phyloP scores from a whole-genome alignment of 2,797 vertebrate species.

The Scolopax rusticola region DNA sequence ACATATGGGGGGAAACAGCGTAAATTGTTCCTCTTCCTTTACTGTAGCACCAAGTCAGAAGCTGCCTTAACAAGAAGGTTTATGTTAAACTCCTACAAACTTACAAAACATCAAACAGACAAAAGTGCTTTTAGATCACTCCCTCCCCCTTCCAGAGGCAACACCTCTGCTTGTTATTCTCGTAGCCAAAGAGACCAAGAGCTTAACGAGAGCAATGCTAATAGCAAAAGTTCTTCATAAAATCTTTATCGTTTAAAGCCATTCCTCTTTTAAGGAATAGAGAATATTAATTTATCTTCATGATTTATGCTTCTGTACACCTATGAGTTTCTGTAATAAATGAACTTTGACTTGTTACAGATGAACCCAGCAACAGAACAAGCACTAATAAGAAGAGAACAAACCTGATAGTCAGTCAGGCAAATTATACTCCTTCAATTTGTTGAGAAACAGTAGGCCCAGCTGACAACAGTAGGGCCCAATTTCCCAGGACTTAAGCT shows the following conservation, averaged over 20 bases:
- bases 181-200: neutral
- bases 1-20: rapidly evolving
- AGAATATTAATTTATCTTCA: neutral
- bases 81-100: neutral
- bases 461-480: neutral
- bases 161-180: neutral
- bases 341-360: neutral
- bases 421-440: neutral
- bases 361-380: neutral
- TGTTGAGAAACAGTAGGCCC: neutral
- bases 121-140: neutral
- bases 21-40: neutral
- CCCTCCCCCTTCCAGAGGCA: neutral
- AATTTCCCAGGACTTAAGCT: neutral
- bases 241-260: neutral
- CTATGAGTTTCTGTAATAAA: neutral
- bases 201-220: neutral
- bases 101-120: neutral
- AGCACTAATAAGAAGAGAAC: neutral
- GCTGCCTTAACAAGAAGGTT: neutral
- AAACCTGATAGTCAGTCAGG: neutral
- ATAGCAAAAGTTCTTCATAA: neutral
- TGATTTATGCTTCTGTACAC: neutral
- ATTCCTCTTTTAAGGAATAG: neutral
- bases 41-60: neutral